Evolutionary conservation across 2,888 invertebrate genomes (phyloP).

Genomic region (Apantesis nais): DNA sequence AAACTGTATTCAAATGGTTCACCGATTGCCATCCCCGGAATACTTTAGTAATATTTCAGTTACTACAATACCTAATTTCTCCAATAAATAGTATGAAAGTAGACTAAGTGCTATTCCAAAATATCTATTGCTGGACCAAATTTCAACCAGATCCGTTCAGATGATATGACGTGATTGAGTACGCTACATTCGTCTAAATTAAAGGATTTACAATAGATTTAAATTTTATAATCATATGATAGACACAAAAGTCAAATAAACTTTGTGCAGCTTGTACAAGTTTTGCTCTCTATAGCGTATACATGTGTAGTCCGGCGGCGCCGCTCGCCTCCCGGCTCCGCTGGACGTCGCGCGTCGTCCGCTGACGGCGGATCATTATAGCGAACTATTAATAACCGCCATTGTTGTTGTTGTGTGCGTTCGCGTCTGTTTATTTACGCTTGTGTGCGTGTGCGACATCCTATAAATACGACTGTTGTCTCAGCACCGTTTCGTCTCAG

Average conservation of each 20-base stretch:
- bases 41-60: background rate
- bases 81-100: too few species aligned
- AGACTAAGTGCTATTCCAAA: too few species aligned
- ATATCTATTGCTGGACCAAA: too few species aligned
- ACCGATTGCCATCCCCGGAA: background rate
- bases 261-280: background rate
- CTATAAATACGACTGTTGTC: slow-evolving; percentile 38
- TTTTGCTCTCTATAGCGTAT: background rate
- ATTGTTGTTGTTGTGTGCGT: slow-evolving; percentile 56
- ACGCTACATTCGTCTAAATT: too few species aligned
- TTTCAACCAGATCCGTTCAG: too few species aligned
- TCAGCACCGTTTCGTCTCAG: slow-evolving; percentile 48
- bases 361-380: slow-evolving; percentile 51
- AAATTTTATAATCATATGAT: background rate
- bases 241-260: background rate
- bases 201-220: background rate
- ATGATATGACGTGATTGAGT: too few species aligned
- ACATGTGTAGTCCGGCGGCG: background rate
- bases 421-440: slow-evolving; percentile 38
- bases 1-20: background rate
- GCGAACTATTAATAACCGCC: slow-evolving; percentile 60
- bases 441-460: slow-evolving; percentile 34
- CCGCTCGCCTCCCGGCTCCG: background rate
- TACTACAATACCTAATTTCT: too few species aligned
- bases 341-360: slow-evolving; percentile 16